Conservation (phyloP, 2,797 vertebrate genomes). For the Gymnoscopelus microlampas region DNA sequence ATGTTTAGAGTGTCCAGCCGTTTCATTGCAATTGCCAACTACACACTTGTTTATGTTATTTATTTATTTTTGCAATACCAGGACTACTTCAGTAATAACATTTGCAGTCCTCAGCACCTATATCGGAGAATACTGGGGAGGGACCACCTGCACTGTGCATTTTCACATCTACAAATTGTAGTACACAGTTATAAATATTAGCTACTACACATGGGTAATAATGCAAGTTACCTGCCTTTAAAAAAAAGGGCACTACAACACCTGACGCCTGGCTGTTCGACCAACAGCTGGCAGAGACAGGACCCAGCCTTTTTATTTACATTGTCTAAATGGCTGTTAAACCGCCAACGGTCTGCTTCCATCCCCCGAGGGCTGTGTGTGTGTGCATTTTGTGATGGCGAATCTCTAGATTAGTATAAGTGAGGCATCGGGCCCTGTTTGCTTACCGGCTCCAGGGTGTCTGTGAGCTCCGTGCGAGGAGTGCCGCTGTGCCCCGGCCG, state of each 20-base stretch:
- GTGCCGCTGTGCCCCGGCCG: slow-evolving; percentile 75
- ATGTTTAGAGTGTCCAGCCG: neutral
- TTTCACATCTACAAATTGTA: slow-evolving; percentile 7
- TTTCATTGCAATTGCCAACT: neutral
- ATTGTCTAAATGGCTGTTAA: slow-evolving; percentile 48
- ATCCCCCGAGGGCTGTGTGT: slow-evolving; percentile 43
- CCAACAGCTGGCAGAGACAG: slow-evolving; percentile 54
- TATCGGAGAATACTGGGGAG: slow-evolving; percentile 4
- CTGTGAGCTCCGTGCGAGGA: slow-evolving; percentile 75
- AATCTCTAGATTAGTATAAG: neutral
- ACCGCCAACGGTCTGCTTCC: slow-evolving; percentile 51
- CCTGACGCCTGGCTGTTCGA: slow-evolving; percentile 22
- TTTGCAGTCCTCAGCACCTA: slow-evolving; percentile 2
- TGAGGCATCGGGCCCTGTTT: slow-evolving; percentile 47
- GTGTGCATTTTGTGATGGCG: no score
- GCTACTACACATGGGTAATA: neutral
- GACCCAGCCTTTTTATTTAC: slow-evolving; percentile 47
- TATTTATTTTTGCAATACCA: neutral
- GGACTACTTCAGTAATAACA: slow-evolving; percentile 11
- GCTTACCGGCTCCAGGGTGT: slow-evolving; percentile 81
- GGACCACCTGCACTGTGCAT: slow-evolving; percentile 1
- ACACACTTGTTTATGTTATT: neutral
- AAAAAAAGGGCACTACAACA: slow-evolving; percentile 14
- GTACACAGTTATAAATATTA: neutral
- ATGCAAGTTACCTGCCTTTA: slow-evolving; percentile 21